Base-by-base conservation (phyloP, 2,888 invertebrate species). In the Mythimna pallens region DNA sequence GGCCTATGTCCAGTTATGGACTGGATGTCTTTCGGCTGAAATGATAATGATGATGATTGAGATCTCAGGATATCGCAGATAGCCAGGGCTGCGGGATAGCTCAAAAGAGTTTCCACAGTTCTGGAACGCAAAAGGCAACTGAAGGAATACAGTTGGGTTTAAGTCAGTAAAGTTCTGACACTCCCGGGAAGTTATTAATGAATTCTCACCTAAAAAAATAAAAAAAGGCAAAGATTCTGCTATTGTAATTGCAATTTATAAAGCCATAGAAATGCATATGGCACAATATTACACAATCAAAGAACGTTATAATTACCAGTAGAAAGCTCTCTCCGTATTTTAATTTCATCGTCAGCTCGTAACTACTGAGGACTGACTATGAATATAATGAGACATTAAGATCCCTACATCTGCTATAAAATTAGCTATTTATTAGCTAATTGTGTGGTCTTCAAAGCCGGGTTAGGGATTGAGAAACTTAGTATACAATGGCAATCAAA, bases 361-460 rank as follows among this genome's bases (percentile, higher is more conserved):
- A 73, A 83, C 70, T 83, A 81, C 80, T n/a, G 83, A 74, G 55
- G 36, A 54, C 67, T 79, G 80, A 12, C 80, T 65, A 30, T 81
- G 80, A 81, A 81, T 81, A 81, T 70, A 70, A 70, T 81, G 67
- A 83, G 80, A 47, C 34, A 74, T 70, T 80, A 80, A 68, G 47
- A 59, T 83, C 17, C 47, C 25, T 14, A 69, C 47, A 65, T 62
- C 30, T 52, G 70, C 62, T 10, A 65, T 81, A 63, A 83, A 80
- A 81, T 81, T 81, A 74, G 62, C 40, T 55, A 9, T 52, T 20
- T 52, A 43, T 43, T 43, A 43, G 43, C 43, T 43, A 14, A 43
- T 43, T 43, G 82, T 78, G 69, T 82, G 83, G 80, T 80, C 79
- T 57, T 9, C 65, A 52, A 47, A 66, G 79, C 63, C 25, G 64